A percentile compares a stretch with the other conserved stretches of the same genome.
Evolutionary conservation across 2,888 invertebrate species (phyloP).

Genomic region (Ophion obscuratus): DNA sequence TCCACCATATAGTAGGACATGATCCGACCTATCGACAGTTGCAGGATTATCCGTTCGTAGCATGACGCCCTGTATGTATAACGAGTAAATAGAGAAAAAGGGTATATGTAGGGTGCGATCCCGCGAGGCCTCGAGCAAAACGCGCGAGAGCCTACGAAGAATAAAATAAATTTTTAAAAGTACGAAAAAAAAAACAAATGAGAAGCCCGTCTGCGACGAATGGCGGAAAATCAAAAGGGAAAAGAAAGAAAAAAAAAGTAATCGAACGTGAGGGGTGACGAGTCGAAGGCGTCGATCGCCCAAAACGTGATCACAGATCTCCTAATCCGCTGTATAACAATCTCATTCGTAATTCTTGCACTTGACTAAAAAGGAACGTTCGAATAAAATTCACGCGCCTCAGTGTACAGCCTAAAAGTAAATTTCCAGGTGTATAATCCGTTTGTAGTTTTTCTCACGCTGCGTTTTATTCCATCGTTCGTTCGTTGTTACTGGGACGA

Average conservation of each 20-base stretch:
- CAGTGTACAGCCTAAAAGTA: too few species aligned
- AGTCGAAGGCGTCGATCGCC: neutral
- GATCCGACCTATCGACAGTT: too few species aligned
- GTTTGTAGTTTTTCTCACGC: too few species aligned
- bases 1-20: too few species aligned
- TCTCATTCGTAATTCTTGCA: neutral
- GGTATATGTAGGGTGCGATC: conserved; percentile 29
- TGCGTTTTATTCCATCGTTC: too few species aligned
- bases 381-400: too few species aligned
- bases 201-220: conserved; percentile 9
- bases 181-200: neutral
- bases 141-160: neutral
- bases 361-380: too few species aligned
- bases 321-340: too few species aligned
- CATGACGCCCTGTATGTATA: conserved; percentile 1
- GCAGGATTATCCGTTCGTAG: too few species aligned
- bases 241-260: conserved; percentile 18
- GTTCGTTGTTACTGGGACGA: neutral
- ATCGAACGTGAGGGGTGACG: neutral
- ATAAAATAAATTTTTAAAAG: neutral
- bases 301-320: conserved; percentile 1
- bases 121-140: neutral
- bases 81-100: conserved; percentile 49
- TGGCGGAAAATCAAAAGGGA: conserved; percentile 44
- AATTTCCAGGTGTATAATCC: too few species aligned